A percentile compares a stretch with the other conserved stretches of the same genome.
Conservation (phyloP, 2,797 vertebrate species). For the Allobates femoralis region DNA sequence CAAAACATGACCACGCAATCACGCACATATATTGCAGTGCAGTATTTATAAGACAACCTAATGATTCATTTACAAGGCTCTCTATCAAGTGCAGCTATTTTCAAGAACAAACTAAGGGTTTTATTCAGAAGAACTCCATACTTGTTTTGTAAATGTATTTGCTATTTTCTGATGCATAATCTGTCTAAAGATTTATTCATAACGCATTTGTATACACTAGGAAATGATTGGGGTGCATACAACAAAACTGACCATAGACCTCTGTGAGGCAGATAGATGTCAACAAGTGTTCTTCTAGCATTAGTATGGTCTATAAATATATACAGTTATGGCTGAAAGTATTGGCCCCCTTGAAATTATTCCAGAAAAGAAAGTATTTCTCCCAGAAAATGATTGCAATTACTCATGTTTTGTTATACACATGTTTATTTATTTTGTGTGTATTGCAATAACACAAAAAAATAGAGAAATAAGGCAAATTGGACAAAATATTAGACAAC, state of each 20-base stretch:
- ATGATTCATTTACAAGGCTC: conserved; percentile 18
- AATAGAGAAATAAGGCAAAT: no score
- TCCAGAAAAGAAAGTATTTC: no score
- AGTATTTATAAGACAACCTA: conserved; percentile 43
- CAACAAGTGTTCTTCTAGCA: no score
- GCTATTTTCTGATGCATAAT: background rate
- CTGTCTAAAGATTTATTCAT: background rate
- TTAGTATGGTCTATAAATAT: no score
- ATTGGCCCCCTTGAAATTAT: no score
- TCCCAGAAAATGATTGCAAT: no score
- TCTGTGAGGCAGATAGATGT: no score
- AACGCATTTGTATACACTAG: background rate
- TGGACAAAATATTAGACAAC: no score
- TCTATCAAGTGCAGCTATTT: background rate
- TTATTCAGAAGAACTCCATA: background rate
- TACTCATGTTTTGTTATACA: no score
- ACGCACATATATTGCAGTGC: conserved; percentile 42
- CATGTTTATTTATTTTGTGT: no score
- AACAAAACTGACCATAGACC: background rate
- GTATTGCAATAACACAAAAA: no score
- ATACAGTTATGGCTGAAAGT: no score
- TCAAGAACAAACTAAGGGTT: background rate
- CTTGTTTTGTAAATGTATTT: background rate
- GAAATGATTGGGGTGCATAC: background rate
- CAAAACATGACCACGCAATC: conserved; percentile 31